These are phyloP conservation scores for Aegotheles bennettii DNA, from an alignment of 2,113 vertebrate genomes.

Conservation along the genomic window DNA sequence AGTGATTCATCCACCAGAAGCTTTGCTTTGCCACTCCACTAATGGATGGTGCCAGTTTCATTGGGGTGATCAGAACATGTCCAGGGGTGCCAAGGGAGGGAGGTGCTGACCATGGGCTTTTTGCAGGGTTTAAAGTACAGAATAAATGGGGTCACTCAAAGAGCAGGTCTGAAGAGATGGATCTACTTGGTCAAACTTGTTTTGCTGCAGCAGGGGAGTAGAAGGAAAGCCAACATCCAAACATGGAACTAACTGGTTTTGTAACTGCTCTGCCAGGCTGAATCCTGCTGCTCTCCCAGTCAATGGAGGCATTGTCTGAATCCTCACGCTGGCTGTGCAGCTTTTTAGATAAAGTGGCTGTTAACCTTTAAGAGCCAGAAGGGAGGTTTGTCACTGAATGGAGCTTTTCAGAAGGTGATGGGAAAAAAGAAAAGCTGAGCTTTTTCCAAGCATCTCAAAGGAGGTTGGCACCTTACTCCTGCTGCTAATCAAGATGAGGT, in stretches of 20 bases:
- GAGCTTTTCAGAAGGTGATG: background rate
- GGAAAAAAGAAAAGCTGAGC: background rate
- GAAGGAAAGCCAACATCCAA: background rate
- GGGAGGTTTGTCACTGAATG: background rate
- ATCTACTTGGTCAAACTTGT: background rate
- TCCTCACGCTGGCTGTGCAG: background rate
- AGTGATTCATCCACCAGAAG: background rate
- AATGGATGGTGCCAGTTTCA: background rate
- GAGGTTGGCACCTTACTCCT: background rate
- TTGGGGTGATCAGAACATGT: accelerated
- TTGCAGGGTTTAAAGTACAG: background rate
- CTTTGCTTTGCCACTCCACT: background rate
- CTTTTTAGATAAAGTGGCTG: background rate
- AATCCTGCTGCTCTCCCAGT: background rate
- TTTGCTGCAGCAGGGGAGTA: background rate
- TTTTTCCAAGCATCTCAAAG: background rate
- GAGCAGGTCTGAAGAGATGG: background rate
- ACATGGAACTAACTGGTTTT: background rate
- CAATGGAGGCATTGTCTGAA: background rate
- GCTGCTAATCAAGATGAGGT: background rate
- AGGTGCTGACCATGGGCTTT: background rate
- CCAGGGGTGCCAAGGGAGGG: background rate
- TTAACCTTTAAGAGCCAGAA: background rate
- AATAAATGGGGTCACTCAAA: background rate
- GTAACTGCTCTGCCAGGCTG: background rate